Percentiles rank a stretch among this genome's conserved stretches.
Evolutionary conservation across 2,113 vertebrate species (phyloP).

Genomic region (Paratilapia polleni): DNA sequence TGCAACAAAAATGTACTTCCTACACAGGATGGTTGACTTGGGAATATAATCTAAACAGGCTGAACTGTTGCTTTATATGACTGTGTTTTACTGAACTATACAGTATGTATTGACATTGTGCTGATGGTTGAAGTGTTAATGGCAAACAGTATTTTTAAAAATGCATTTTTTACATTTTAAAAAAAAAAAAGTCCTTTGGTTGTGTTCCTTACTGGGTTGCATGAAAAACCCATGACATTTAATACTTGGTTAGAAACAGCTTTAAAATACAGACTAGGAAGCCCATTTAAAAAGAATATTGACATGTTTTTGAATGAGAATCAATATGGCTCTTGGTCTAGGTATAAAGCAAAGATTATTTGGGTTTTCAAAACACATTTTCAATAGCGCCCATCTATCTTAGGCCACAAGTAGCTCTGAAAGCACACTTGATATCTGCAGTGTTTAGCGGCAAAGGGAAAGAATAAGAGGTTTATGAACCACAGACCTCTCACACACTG

Average conservation of each 20-base stretch:
- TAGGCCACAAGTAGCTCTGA: slow-evolving; percentile 7
- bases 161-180: not conserved
- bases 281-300: slow-evolving; percentile 13
- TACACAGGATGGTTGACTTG: not conserved
- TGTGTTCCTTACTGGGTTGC: not conserved
- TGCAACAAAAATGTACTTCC: not conserved
- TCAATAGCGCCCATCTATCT: not conserved
- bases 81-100: not conserved
- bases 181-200: not conserved
- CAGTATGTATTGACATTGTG: not conserved
- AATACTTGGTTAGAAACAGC: not conserved
- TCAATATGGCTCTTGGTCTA: slow-evolving; percentile 20
- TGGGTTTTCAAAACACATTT: slow-evolving; percentile 19
- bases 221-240: not conserved
- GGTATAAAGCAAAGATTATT: slow-evolving; percentile 2
- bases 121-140: not conserved
- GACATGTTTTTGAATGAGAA: slow-evolving; percentile 18
- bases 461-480: slow-evolving; percentile 25
- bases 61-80: not conserved
- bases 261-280: not conserved
- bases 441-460: not conserved
- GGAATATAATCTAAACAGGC: not conserved
- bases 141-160: not conserved
- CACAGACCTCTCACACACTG: not conserved
- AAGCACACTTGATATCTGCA: slow-evolving; percentile 1